Conservation (phyloP, 2,113 vertebrate genomes). For the Mandrillus leucophaeus region DNA sequence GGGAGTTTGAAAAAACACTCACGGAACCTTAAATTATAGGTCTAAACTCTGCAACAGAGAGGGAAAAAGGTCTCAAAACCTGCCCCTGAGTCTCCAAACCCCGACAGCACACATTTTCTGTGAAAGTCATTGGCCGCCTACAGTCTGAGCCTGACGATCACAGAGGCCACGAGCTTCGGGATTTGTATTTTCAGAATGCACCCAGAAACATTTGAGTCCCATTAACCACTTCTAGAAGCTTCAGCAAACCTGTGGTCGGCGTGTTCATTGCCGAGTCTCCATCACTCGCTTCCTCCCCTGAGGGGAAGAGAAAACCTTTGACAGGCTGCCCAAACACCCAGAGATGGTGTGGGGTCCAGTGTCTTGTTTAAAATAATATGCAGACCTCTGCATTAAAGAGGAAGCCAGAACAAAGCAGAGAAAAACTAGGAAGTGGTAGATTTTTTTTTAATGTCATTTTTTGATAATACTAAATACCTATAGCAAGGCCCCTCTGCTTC, state of each 20-base stretch:
- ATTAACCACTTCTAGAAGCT: constrained; percentile 75
- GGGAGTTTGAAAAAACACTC: neutral
- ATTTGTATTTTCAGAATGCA: constrained; percentile 86
- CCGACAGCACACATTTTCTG: fast-evolving
- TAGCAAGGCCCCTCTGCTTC: fast-evolving
- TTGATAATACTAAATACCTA: fast-evolving
- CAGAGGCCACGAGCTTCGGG: constrained; percentile 82
- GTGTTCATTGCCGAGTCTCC: constrained; percentile 83
- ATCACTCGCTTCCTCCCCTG: constrained; percentile 68
- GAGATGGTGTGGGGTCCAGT: fast-evolving
- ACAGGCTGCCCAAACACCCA: neutral
- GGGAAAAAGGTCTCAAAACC: neutral
- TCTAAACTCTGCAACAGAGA: neutral
- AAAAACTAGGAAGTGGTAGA: neutral
- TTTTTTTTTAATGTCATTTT: neutral
- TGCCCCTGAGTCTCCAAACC: neutral
- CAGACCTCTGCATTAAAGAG: neutral
- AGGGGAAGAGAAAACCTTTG: neutral
- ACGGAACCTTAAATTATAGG: neutral
- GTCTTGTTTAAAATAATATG: neutral
- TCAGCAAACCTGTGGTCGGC: constrained; percentile 81
- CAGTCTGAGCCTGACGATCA: constrained; percentile 85
- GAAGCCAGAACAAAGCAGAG: neutral
- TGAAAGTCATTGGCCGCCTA: constrained; percentile 82
- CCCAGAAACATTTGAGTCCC: constrained; percentile 82